Evolutionary conservation across 2,113 vertebrate genomes (phyloP), one percentile per base, ranked within the genome.

Genomic region (Setophaga petechia): DNA sequence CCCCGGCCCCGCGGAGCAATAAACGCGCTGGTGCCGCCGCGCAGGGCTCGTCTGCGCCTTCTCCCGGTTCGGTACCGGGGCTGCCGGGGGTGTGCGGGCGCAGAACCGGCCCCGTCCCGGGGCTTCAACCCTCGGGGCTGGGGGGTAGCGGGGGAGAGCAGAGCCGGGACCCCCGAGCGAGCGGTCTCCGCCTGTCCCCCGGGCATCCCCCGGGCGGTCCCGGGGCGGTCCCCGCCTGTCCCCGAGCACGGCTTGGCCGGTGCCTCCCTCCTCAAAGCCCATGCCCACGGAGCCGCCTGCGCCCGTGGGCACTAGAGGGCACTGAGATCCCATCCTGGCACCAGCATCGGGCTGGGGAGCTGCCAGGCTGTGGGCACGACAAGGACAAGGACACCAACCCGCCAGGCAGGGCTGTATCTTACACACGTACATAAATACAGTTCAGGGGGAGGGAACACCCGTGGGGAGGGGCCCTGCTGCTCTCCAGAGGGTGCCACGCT

Each of bases 341-440:
- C 43, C 72, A 27, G 83, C 54, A 73, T 23, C 18, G 3, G 54
- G 22, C 16, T 28, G 3, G 18, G 17, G 19, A 28, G 14, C 33
- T 41, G 69, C 51, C 69, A 19, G 78, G 55, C 47, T 65, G 28
- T 2, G 59, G 55, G 12, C 54, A 43, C 59, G 61, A 39, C 63
- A n/a, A 65, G 58, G 44, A 89, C 46, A 20, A 49, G 62, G 58
- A 93, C 58, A 44, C 22, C 16, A 10, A 23, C 2, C 52, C 19
- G 19, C 2, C 78, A 7, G 52, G 62, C 41, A 52, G 75, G 57
- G 78, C 90, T 5, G 6, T 94, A 90, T 96, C 85, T 96, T 92
- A 95, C 95, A 95, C 90, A 94, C 44, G 0, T 93, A 93, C 95
- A 95, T 96, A 96, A 95, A 96, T 95, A 96, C 92, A 96, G 88